A percentile compares a stretch with the other conserved stretches of the same genome.
These are phyloP conservation scores for Amazona ochrocephala DNA, from an alignment of 2,797 vertebrate species.

Conservation along the genomic window DNA sequence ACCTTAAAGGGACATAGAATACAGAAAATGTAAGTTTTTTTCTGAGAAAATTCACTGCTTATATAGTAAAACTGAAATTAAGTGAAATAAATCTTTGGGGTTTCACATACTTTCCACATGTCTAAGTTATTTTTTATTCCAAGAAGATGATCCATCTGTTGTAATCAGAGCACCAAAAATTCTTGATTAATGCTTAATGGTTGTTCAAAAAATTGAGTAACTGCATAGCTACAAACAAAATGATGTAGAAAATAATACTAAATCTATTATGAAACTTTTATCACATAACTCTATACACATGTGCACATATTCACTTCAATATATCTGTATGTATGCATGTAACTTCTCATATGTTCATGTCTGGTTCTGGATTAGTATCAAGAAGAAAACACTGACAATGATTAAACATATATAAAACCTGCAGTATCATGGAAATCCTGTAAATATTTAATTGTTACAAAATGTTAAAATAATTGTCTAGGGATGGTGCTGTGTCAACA, in stretches of 20 bases:
- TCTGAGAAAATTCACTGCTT: neutral
- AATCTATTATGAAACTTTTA: neutral
- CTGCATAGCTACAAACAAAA: neutral
- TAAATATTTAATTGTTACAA: neutral
- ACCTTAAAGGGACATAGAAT: neutral
- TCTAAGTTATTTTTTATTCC: neutral
- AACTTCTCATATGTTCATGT: neutral
- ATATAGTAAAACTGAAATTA: neutral
- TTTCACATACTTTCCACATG: neutral
- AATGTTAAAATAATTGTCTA: neutral
- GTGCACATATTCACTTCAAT: neutral
- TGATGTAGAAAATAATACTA: neutral
- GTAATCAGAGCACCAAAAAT: neutral
- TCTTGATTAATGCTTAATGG: neutral
- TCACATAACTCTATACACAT: neutral
- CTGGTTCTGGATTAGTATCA: neutral
- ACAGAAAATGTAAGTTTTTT: neutral
- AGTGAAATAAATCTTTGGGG: neutral
- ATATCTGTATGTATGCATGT: neutral
- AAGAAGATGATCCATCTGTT: neutral
- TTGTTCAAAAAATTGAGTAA: neutral
- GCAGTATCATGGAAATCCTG: accelerated
- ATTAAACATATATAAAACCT: neutral
- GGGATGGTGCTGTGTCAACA: neutral
- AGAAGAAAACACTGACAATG: neutral